A percentile compares a stretch with the other conserved stretches of the same genome.
These are phyloP conservation scores for Atherinomorus stipes DNA, from an alignment of 2,113 vertebrate species.

Conservation along the genomic window DNA sequence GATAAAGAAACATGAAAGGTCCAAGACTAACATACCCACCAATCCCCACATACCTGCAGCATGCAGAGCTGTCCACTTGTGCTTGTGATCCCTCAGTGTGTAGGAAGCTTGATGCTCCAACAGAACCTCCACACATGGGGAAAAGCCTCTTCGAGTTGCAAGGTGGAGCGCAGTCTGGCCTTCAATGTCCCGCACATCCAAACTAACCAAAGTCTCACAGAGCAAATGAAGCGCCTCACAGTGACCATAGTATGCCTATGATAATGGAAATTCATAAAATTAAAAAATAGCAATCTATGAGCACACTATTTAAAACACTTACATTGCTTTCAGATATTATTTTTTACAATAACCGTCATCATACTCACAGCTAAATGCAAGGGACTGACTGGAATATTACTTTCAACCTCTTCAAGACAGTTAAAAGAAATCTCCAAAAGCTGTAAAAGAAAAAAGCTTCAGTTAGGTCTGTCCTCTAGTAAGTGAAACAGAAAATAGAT, in stretches of 20 bases:
- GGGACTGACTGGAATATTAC: conserved; percentile 94
- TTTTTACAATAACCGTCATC: neutral
- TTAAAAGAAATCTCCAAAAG: conserved; percentile 98
- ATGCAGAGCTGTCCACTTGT: conserved; percentile 91
- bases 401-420: conserved; percentile 95
- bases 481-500: neutral
- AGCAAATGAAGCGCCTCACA: conserved; percentile 93
- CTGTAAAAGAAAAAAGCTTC: conserved; percentile 71
- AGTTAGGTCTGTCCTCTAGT: neutral
- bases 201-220: conserved; percentile 93
- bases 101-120: conserved; percentile 91
- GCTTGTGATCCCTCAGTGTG: conserved; percentile 87
- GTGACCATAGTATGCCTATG: conserved; percentile 95
- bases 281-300: neutral
- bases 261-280: conserved; percentile 5
- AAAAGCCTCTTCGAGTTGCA: conserved; percentile 89
- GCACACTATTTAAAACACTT: neutral
- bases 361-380: conserved; percentile 98
- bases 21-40: neutral
- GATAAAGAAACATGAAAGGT: neutral
- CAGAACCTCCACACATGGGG: conserved; percentile 91
- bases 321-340: neutral
- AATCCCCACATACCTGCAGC: conserved; percentile 85
- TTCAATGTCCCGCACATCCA: conserved; percentile 90
- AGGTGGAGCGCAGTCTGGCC: conserved; percentile 93